These are phyloP conservation scores for Caenorhabditis doughertyi DNA, from an alignment of 2,888 invertebrate species.

Conservation along the genomic window DNA sequence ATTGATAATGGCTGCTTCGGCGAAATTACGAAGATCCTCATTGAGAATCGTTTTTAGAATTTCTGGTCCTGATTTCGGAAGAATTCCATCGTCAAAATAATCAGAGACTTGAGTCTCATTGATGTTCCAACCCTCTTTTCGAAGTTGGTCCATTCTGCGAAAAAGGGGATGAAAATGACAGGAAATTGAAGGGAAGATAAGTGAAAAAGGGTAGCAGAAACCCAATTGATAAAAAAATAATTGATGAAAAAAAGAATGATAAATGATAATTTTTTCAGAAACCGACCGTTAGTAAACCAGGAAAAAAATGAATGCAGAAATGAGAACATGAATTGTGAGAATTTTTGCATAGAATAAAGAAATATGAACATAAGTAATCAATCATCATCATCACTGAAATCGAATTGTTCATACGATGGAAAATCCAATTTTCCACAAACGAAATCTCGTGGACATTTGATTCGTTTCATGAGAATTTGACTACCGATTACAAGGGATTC, in stretches of 20 bases:
- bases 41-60: conserved; percentile 52
- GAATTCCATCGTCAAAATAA: conserved; percentile 41
- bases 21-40: conserved; percentile 60
- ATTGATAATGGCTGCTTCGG: conserved; percentile 42
- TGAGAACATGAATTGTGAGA: not conserved
- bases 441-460: conserved; percentile 27
- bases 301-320: not conserved
- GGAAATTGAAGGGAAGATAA: not conserved
- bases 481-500: conserved; percentile 2
- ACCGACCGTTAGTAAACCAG: not conserved
- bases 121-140: conserved; percentile 63
- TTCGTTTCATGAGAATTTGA: not conserved
- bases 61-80: conserved; percentile 38
- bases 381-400: too few species aligned
- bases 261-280: not conserved
- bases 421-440: conserved; percentile 16
- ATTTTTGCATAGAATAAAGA: too few species aligned
- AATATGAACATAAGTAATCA: too few species aligned
- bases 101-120: conserved; percentile 43
- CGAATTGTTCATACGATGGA: conserved; percentile 3
- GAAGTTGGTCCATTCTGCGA: conserved; percentile 49
- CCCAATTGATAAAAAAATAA: too few species aligned
- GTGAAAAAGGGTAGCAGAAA: not conserved
- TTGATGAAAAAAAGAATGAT: not conserved
- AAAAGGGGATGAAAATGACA: not conserved